These are phyloP conservation scores for Dolichopus griseipennis DNA, from an alignment of 2,888 invertebrate species.

Conservation along the genomic window DNA sequence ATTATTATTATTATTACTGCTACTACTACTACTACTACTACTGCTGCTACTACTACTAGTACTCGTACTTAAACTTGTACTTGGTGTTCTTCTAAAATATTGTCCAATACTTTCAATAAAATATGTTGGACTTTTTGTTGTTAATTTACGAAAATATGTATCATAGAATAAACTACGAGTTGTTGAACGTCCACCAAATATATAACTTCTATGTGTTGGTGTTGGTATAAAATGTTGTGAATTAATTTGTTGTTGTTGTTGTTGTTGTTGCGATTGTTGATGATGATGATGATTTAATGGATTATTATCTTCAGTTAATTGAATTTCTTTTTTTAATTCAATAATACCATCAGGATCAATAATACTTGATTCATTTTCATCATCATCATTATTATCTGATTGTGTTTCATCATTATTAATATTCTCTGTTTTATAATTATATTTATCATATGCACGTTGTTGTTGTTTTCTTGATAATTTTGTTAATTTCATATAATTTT, in stretches of 20 bases:
- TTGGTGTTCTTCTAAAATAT: constrained; percentile 17
- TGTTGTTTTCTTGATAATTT: constrained; percentile 9
- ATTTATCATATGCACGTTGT: constrained; percentile 7
- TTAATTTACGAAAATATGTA: constrained; percentile 43
- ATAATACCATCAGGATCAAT: background rate
- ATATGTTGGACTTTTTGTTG: constrained; percentile 49
- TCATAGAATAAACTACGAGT: constrained; percentile 34
- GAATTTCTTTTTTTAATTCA: constrained; percentile 3
- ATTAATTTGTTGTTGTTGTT: constrained; percentile 12
- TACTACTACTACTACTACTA: constrained; percentile 25
- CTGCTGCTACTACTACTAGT: constrained; percentile 20
- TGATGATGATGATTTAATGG: constrained; percentile 18
- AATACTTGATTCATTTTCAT: background rate
- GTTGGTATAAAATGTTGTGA: constrained; percentile 12
- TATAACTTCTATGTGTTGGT: constrained; percentile 24
- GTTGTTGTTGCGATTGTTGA: constrained; percentile 17
- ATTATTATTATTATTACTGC: constrained; percentile 21
- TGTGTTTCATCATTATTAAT: background rate
- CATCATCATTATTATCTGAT: background rate
- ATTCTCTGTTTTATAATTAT: constrained; percentile 7
- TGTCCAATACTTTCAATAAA: constrained; percentile 36
- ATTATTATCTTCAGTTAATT: constrained; percentile 15
- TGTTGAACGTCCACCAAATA: constrained; percentile 25
- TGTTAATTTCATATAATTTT: constrained; percentile 10
- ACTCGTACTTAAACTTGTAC: constrained; percentile 12